Evolutionary conservation across 1,140 invertebrate species (phyloP), one percentile per base, ranked within the genome.

Genomic region (Phocides pigmalion): DNA sequence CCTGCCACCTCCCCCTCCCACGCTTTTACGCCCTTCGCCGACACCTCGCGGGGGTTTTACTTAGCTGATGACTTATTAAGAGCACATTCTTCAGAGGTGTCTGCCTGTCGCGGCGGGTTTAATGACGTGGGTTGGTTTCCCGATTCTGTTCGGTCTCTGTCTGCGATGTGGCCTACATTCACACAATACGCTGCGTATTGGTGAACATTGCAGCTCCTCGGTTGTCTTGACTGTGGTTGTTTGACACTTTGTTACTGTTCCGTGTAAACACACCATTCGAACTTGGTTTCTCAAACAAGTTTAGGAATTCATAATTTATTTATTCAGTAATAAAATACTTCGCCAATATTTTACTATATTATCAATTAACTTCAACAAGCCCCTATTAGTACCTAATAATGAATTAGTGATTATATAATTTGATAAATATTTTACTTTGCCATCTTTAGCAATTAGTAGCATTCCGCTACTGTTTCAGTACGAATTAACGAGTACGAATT

Each of bases 1-100:
- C 20, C 56, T 44, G 64, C 54, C 35, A 35, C 63, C 28, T 47
- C 17, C 16, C 62, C 56, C 63, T 20, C 62, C 54, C 56, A 28
- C 20, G 46, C 22, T 49, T 49, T 37, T 46, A 56, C 80, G 41
- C 72, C 53, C 61, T 63, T 35, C 47, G 53, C 61, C 68, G 53
- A 68, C 79, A 72, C 68, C 72, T 72, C 62, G 62, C 66, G 75
- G 80, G 80, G 66, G 81, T 77, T 81, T 84, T 88, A 90, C 87
- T 88, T 90, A 90, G 84, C 87, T 88, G 87, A 90, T 90, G 87
- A 90, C 87, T 90, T 90, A 90, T 90, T 90, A 90, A 90, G 84
- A 85, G 84, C 79, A 81, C 84, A 88, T 90, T 88, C 87, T 90
- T 88, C 77, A 79, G 82, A 90, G 84, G 87, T 90, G 87, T 90